Evolutionary conservation across 2,113 vertebrate genomes (phyloP).

Genomic region (Eubucco bourcierii): DNA sequence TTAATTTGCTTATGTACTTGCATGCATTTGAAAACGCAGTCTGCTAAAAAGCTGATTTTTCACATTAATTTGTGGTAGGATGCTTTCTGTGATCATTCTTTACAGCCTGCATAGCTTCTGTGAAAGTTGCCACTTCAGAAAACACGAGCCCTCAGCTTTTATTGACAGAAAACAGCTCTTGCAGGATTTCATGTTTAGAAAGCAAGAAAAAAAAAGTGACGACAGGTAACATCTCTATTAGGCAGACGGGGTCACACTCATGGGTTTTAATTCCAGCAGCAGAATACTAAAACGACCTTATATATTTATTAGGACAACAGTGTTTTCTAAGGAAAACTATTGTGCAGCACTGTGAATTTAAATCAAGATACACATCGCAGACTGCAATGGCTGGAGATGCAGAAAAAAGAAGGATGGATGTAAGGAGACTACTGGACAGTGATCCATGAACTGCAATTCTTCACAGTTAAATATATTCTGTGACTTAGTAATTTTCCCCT

Average conservation of each 20-base stretch:
- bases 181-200: background rate
- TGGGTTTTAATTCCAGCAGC: background rate
- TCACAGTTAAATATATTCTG: constrained; percentile 49
- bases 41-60: background rate
- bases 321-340: background rate
- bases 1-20: background rate
- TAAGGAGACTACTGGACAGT: constrained; percentile 35
- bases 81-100: background rate
- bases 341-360: background rate
- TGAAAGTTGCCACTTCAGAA: background rate
- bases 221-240: background rate
- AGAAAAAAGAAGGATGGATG: constrained; percentile 42
- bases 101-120: background rate
- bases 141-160: background rate
- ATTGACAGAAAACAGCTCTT: constrained; percentile 3
- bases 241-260: background rate
- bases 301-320: background rate
- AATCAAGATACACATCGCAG: background rate
- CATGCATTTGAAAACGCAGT: background rate
- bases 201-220: background rate
- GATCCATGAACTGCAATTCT: constrained; percentile 59
- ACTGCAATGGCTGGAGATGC: background rate
- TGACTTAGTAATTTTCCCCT: constrained; percentile 46
- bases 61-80: background rate
- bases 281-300: background rate